A percentile compares a stretch with the other conserved stretches of the same genome.
Conservation (phyloP, 2,888 invertebrate species). For the Acheta domesticus region DNA sequence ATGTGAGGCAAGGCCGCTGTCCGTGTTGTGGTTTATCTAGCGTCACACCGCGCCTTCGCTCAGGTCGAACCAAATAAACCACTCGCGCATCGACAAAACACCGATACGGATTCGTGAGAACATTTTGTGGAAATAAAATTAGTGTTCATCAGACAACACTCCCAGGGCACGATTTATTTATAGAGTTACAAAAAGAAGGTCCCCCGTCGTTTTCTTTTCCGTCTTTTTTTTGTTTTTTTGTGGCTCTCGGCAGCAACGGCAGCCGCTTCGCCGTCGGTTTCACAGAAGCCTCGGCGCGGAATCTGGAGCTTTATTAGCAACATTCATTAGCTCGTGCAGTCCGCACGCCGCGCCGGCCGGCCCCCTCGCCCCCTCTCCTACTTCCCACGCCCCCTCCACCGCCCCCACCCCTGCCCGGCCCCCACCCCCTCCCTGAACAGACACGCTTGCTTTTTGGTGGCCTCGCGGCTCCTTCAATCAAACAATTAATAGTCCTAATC, state of each 20-base stretch:
- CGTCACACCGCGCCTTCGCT: no score
- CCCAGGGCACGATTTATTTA: background rate
- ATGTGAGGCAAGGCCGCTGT: no score
- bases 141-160: constrained; percentile 11
- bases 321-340: background rate
- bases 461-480: background rate
- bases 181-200: constrained; percentile 5
- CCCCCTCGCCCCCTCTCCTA: no score
- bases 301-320: constrained; percentile 8
- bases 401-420: no score
- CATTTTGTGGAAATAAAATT: constrained; percentile 10
- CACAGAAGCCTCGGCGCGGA: background rate
- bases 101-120: background rate
- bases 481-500: background rate
- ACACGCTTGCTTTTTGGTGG: no score
- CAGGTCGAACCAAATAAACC: no score
- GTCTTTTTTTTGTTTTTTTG: background rate
- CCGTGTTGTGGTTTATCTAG: no score
- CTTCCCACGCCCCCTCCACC: background rate
- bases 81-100: background rate
- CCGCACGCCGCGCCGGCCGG: no score
- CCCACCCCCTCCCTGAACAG: background rate
- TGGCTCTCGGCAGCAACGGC: background rate
- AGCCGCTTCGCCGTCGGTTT: background rate
- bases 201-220: background rate